These are phyloP conservation scores for Cylas formicarius DNA, from an alignment of 1,140 invertebrate species.

Conservation along the genomic window DNA sequence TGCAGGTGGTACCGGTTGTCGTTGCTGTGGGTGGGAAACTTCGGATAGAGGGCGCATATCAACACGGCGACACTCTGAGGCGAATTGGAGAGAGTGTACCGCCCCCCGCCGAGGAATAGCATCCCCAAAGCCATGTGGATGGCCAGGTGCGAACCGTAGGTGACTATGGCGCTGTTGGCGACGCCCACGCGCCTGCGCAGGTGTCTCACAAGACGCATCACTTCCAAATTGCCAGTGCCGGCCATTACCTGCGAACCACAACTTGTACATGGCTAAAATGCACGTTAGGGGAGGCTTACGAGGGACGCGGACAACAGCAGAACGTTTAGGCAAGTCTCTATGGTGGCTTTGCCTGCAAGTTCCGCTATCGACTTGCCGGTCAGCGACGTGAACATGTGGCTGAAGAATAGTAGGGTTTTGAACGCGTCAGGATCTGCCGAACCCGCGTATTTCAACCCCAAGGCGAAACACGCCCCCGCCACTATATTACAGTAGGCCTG, in stretches of 20 bases:
- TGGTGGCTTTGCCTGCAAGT: conserved; percentile 79
- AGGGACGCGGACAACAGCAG: conserved; percentile 73
- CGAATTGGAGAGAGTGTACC: conserved; percentile 78
- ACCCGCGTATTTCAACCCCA: conserved; percentile 90
- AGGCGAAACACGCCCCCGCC: conserved; percentile 87
- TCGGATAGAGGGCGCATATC: conserved; percentile 90
- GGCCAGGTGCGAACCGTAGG: conserved; percentile 90
- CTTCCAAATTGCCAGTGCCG: conserved; percentile 83
- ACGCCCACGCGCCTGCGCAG: conserved; percentile 66
- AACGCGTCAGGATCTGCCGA: conserved; percentile 78
- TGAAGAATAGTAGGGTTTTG: conserved; percentile 62
- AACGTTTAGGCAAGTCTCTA: conserved; percentile 84
- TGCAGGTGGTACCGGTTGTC: conserved; percentile 95
- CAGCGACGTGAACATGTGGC: conserved; percentile 57
- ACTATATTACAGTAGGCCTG: conserved; percentile 96
- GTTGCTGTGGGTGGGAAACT: conserved; percentile 92
- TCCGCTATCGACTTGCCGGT: conserved; percentile 68
- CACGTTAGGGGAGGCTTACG: conserved; percentile 44
- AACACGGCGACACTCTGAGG: conserved; percentile 80
- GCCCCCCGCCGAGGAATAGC: conserved; percentile 87
- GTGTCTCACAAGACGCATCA: conserved; percentile 78
- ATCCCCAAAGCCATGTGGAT: conserved; percentile 89
- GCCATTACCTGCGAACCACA: conserved; percentile 66
- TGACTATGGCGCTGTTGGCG: conserved; percentile 56
- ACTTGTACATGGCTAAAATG: conserved; percentile 7